Base-by-base conservation (phyloP, 1,140 invertebrate species). In the Lepidurus apus region DNA sequence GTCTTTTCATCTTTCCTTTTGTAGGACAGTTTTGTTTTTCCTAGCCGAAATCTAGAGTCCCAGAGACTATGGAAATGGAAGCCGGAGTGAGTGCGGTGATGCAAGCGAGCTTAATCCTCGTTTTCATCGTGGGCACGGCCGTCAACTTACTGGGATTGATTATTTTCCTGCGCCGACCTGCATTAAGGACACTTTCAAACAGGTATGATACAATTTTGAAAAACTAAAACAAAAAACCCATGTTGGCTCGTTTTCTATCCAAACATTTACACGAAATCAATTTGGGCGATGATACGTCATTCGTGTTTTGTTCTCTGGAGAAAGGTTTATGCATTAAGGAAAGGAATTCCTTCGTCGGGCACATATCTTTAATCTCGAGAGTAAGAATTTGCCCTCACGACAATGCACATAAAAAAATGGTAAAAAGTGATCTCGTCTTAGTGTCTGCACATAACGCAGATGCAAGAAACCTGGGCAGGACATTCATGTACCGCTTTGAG, bases 131-230 rank as follows among this genome's bases (percentile, higher is more conserved):
- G 44, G 85, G 85, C 17, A 82, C 86, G 9, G 83, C 86, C 11
- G 86, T 87, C 80, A 90, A 90, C 82, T 82, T 85, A 7, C 83
- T 89, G 47, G 86, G 90, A 11, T 84, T 90, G 73, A 82, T 90
- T 44, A 87, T 90, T 11, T 90, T 90, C 83, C 86, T 89, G 79
- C 85, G 88, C 79, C 83, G 86, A 47, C 88, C 89, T 1, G 86
- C 86, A 21, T 82, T 90, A 3, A 84, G 90, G 77, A 89, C 88
- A 10, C 86, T 90, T 75, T 90, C 89, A 43, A 91, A 91, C 85
- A 87, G 87, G 88, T 88, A 81, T 84, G 80, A 79, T 21, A 74
- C 42, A 1, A 65, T 42, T 65, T 42, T 13, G 7, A 80, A 80
- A 42, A 17, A 81, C 7, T 13, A 21, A 17, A 77, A 43, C 11